Percentiles rank a stretch among this genome's conserved stretches.
Evolutionary conservation across 2,797 vertebrate species (phyloP).

Genomic region (Poeciliopsis turneri): DNA sequence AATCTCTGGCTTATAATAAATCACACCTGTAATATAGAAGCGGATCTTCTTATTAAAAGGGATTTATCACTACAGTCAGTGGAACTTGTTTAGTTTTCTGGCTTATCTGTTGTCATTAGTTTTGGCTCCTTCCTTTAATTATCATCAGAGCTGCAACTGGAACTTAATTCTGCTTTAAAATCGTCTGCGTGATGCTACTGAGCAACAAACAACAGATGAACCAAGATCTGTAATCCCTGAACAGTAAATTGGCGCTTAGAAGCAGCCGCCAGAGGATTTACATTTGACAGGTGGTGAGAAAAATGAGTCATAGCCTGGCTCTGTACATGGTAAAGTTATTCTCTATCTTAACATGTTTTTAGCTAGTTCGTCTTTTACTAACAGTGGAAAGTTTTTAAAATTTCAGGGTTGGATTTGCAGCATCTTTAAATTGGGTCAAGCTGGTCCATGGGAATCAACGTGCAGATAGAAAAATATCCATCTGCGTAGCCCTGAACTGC

Average conservation of each 20-base stretch:
- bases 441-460: not conserved
- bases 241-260: constrained; percentile 3
- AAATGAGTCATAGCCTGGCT: not conserved
- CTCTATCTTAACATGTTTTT: not conserved
- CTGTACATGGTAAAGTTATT: not conserved
- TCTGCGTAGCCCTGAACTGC: not conserved
- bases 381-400: not conserved
- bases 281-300: constrained; percentile 1
- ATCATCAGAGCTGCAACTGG: constrained; percentile 4
- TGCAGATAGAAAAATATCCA: not conserved
- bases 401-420: not conserved
- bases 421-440: constrained; percentile 4
- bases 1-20: not conserved
- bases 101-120: constrained; percentile 4
- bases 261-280: not conserved
- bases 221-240: not conserved
- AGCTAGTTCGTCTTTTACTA: not conserved
- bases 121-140: constrained; percentile 4
- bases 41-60: not conserved
- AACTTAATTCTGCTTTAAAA: constrained; percentile 4
- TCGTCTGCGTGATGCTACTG: not conserved
- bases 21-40: not conserved
- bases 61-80: not conserved
- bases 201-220: constrained; percentile 8
- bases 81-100: not conserved